Base-by-base conservation (phyloP, 2,888 invertebrate genomes). In the Penaeus monodon region DNA sequence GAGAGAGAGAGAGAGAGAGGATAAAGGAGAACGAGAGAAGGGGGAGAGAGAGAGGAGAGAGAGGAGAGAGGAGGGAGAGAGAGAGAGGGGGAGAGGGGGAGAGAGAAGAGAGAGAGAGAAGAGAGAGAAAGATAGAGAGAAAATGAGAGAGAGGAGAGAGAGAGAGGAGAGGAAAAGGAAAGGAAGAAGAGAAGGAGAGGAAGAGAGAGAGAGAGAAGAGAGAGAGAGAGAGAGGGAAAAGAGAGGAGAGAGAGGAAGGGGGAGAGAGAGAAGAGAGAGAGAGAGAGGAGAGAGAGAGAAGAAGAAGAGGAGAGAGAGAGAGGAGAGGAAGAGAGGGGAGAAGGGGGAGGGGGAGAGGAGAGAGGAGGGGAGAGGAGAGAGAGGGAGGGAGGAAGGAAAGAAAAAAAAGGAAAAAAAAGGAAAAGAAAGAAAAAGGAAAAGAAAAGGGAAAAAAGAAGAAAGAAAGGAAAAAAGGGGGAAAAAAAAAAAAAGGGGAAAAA, bases 21-120 rank as follows among this genome's bases (percentile, higher is more conserved):
- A 22, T 49, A 49, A 17, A n/a, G 8, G 29, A 74, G 38, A 38
- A 29, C 38, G n/a, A 74, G 24, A 24, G 10, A 10, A 17, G 73
- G 33, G 73, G 10, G 33, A 33, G n/a, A 76, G 49, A 76, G 20
- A 24, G 49, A 22, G 49, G 14, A 14, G 20, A 73, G n/a, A 44
- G 33, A 73, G 12, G 73, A 29, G 14, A 17, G 73, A 73, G 33
- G 38, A 17, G 29, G 29, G 33, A 29, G 29, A 38, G 73, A 27
- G 29, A 38, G 24, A 17, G 73, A 14, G 8, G 29, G 29, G 29
- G 6, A 29, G 76, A 24, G n/a, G 6, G 74, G 10, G 38, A 74
- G 74, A 74, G 74, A 27, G 44, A 76, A 49, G 44, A 76, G 49
- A 49, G 44, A 49, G 24, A 49, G 76, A 76, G 76, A 49, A 76